Conservation (phyloP, 2,797 vertebrate genomes). For the Halcyon leucocephala region DNA sequence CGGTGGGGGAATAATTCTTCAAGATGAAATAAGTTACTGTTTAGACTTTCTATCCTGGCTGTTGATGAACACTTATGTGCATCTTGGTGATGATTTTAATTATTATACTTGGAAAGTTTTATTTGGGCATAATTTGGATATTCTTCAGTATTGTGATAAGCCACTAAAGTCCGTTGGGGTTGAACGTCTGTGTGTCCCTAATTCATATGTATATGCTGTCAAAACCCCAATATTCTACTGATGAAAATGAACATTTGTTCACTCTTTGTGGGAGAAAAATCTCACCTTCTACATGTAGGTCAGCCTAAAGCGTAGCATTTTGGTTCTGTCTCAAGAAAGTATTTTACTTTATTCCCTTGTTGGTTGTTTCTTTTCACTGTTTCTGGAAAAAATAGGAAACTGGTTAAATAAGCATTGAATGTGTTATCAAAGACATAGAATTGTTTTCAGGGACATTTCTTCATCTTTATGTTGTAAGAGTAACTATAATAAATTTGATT, state of each 20-base stretch:
- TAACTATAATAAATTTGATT: conserved; percentile 41
- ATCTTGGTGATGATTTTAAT: background rate
- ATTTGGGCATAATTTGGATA: background rate
- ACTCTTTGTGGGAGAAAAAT: background rate
- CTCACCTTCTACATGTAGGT: background rate
- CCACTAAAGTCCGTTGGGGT: background rate
- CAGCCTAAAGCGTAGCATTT: background rate
- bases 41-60: background rate
- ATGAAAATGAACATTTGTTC: background rate
- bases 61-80: background rate
- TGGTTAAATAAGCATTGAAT: background rate
- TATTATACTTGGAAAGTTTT: background rate
- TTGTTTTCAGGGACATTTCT: conserved; percentile 18
- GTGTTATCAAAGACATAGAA: conserved; percentile 19
- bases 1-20: background rate
- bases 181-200: background rate
- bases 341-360: background rate
- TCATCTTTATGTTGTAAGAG: conserved; percentile 30
- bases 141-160: background rate
- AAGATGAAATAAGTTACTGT: background rate
- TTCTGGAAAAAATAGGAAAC: background rate
- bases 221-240: background rate
- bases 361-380: background rate
- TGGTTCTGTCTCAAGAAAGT: background rate
- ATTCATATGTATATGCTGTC: background rate